Evolutionary conservation across 2,888 invertebrate genomes (phyloP), one percentile per base, ranked within the genome.

Genomic region (Synergus japonicus): DNA sequence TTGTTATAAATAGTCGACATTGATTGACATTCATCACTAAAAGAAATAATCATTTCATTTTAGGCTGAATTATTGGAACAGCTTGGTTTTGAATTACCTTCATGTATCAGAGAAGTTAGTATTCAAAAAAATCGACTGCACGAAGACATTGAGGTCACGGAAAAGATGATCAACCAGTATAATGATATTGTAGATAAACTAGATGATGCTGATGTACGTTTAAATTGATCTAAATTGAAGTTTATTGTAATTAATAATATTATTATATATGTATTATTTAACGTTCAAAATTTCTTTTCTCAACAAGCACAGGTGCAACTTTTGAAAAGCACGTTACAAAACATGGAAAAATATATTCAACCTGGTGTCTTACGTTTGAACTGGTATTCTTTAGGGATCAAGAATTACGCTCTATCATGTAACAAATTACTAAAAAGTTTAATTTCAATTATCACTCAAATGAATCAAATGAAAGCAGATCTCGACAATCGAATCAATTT

Each of bases 331-430:
- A 95, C 95, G 84, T 93, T 97, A 0, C 93, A 94, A 85, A 94
- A 96, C 82, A 95, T 96, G 82, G 97, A 97, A 90, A 93, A 95
- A 58, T 94, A 95, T 76, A 95, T 97, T 76, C 94, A 97, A 87
- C 97, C 97, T 3, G 98, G 98, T 0, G 93, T 97, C 0, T 95
- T 95, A 3, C 94, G 97, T 44, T 95, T 97, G 79, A 96, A 96
- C 66, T 98, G 98, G 98, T 96, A 96, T 82, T 97, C 97, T 0
- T 93, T 98, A 15, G 96, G 96, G 43, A 97, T 98, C 65, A 93
- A 93, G 18, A 96, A 97, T 81, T 98, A 96, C 90, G 94, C 95
- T 3, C 89, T 92, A 0, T 93, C 93, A 73, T 95, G 96, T 85
- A 92, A 93, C 76, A 89, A 91, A 79, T 93, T 94, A 44, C 90